Percentiles rank a stretch among this genome's conserved stretches.
phyloP scores from a whole-genome alignment of 2,888 invertebrate species.

The Zelleria hepariella region DNA sequence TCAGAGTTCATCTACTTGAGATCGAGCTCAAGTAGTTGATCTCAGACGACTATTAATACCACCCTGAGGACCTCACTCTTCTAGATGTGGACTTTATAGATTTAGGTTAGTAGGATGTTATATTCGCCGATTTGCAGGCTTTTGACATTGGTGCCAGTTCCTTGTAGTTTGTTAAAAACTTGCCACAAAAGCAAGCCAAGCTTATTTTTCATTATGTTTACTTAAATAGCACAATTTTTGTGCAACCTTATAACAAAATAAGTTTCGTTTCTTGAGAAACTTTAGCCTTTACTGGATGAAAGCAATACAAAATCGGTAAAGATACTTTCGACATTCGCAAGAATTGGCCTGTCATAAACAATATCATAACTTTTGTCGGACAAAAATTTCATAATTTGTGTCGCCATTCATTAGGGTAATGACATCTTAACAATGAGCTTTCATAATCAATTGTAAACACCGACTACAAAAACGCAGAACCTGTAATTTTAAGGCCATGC shows the following conservation, averaged over 20 bases:
- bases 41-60: no score
- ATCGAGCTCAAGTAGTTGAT: no score
- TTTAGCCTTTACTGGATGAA: background rate
- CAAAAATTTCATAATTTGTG: conserved; percentile 22
- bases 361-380: background rate
- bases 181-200: background rate
- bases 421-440: conserved; percentile 23
- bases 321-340: background rate
- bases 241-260: no score
- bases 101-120: no score
- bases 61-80: no score
- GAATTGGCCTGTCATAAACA: background rate
- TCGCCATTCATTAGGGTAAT: conserved; percentile 23
- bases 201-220: no score
- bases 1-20: no score
- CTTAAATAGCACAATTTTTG: no score
- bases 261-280: background rate
- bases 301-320: background rate
- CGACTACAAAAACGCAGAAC: no score
- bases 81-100: no score
- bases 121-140: no score
- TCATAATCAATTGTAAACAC: conserved; percentile 15
- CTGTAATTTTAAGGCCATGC: background rate
- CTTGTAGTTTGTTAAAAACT: background rate
- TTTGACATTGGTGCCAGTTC: no score